Percentiles rank a stretch among this genome's conserved stretches.
These are phyloP conservation scores for Zoroaster sp. DNA, from an alignment of 53 echinoderm and acorn worm species.

Conservation along the genomic window DNA sequence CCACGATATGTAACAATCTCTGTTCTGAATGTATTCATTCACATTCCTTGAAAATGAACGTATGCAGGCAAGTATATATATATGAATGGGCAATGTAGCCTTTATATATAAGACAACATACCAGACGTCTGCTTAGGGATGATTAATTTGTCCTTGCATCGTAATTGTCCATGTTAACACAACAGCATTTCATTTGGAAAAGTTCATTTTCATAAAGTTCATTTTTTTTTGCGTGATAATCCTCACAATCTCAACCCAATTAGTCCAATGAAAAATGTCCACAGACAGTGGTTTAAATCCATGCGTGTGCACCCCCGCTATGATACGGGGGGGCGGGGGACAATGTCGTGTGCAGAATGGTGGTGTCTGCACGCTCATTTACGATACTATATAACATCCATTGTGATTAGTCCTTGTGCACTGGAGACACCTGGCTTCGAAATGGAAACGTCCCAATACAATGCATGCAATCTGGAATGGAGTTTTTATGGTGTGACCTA, in stretches of 20 bases:
- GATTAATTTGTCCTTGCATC: slow-evolving; percentile 28
- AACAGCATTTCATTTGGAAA: slow-evolving; percentile 35
- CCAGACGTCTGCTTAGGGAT: slow-evolving; percentile 21
- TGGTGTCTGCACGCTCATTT: background rate
- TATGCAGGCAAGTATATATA: background rate
- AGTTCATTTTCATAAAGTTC: slow-evolving; percentile 27
- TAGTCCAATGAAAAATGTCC: slow-evolving; percentile 36
- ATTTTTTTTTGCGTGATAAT: background rate
- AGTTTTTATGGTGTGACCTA: background rate
- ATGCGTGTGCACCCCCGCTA: background rate
- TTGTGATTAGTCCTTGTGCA: background rate
- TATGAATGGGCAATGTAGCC: background rate
- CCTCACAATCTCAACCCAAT: slow-evolving; percentile 22
- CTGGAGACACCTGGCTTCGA: background rate
- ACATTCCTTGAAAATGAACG: no score
- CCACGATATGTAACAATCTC: no score
- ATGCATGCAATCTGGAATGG: background rate
- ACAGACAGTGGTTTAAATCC: background rate
- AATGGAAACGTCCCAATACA: background rate
- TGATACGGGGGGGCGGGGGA: background rate
- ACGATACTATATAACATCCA: background rate
- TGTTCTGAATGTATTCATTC: no score
- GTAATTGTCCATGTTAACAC: slow-evolving; percentile 28
- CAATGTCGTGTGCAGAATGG: no score
- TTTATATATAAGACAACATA: slow-evolving; percentile 33